Percentiles rank a stretch among this genome's conserved stretches.
These are phyloP conservation scores for Bombus fervidus DNA, from an alignment of 1,140 invertebrate genomes.

Conservation along the genomic window DNA sequence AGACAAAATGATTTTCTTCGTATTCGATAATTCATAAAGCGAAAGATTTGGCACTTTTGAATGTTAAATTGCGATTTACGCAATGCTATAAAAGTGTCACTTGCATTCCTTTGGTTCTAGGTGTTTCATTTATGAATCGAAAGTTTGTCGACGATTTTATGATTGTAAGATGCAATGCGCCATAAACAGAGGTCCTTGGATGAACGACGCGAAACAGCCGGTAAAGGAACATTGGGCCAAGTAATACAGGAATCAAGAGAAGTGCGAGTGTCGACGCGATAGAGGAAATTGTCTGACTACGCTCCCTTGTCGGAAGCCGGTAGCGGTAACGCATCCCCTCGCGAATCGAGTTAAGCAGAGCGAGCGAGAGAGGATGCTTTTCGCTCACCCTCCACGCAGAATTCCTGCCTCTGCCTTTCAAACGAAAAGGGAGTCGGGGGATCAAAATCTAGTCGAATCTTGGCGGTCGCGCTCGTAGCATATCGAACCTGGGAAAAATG, in stretches of 20 bases:
- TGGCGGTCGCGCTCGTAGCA: slow-evolving; percentile 15
- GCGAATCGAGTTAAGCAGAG: slow-evolving; percentile 41
- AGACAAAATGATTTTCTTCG: too few species aligned
- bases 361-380: not conserved
- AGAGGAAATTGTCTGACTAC: slow-evolving; percentile 56
- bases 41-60: too few species aligned
- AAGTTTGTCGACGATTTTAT: not conserved
- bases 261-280: slow-evolving; percentile 27
- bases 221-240: slow-evolving; percentile 41
- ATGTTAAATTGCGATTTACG: too few species aligned
- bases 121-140: not conserved
- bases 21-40: too few species aligned
- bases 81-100: not conserved
- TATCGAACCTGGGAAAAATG: slow-evolving; percentile 43
- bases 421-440: slow-evolving; percentile 23
- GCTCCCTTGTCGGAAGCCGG: slow-evolving; percentile 51
- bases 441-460: slow-evolving; percentile 55
- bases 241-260: slow-evolving; percentile 39
- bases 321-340: slow-evolving; percentile 28
- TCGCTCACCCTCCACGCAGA: not conserved
- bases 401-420: not conserved
- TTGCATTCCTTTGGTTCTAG: not conserved
- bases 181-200: not conserved
- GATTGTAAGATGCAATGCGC: not conserved
- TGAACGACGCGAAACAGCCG: slow-evolving; percentile 4